These are phyloP conservation scores for Hyles vespertilio DNA, from an alignment of 1,140 invertebrate genomes.

Conservation along the genomic window DNA sequence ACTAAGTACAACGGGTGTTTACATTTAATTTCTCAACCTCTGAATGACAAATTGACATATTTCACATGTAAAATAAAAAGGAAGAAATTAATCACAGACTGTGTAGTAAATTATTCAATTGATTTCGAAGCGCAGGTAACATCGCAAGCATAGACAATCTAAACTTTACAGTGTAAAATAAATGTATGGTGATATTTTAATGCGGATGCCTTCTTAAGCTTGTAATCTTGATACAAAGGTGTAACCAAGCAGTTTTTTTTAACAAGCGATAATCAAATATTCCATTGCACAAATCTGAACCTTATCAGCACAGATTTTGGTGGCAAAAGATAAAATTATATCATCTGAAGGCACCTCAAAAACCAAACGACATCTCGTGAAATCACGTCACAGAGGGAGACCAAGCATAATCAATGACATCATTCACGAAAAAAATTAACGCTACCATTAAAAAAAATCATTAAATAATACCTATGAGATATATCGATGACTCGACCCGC, in stretches of 20 bases:
- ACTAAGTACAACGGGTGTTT: constrained; percentile 50
- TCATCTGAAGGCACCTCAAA: no score
- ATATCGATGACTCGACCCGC: constrained; percentile 58
- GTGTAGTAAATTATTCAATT: constrained; percentile 12
- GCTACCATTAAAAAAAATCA: constrained; percentile 62
- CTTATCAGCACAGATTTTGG: no score
- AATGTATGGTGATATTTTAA: neutral
- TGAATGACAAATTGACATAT: constrained; percentile 41
- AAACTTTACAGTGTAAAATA: constrained; percentile 38
- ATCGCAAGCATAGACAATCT: constrained; percentile 33
- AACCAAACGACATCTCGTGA: no score
- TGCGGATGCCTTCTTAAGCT: no score
- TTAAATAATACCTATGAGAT: constrained; percentile 75
- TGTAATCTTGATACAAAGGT: no score
- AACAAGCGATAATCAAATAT: no score
- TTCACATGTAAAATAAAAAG: constrained; percentile 12
- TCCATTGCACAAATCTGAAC: no score
- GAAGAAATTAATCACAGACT: constrained; percentile 51
- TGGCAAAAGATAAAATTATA: no score
- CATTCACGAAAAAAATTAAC: constrained; percentile 64
- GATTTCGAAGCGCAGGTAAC: constrained; percentile 13
- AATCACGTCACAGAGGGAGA: constrained; percentile 19
- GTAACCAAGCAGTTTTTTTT: no score
- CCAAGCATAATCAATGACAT: constrained; percentile 33
- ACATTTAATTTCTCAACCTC: constrained; percentile 39